Percentiles rank a stretch among this genome's conserved stretches.
These are phyloP conservation scores for Melanocharis versteri DNA, from an alignment of 2,113 vertebrate genomes.

Conservation along the genomic window DNA sequence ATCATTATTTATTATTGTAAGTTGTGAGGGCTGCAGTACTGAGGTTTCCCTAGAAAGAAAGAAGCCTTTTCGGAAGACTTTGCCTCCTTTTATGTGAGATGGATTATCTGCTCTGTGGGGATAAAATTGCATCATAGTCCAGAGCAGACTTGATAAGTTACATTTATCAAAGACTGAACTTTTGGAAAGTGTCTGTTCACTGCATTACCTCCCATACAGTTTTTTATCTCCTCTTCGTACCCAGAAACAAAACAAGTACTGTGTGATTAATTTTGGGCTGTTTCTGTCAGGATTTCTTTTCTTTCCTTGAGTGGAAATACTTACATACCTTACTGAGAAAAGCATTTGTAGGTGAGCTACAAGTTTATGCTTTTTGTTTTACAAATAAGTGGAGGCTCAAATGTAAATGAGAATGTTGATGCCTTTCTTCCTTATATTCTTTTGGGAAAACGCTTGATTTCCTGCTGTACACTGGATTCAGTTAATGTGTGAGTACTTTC, in stretches of 20 bases:
- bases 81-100: neutral
- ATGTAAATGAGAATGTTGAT: neutral
- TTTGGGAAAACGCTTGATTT: neutral
- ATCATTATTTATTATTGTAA: neutral
- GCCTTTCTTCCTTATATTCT: neutral
- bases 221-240: neutral
- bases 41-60: neutral
- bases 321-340: neutral
- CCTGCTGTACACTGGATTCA: neutral
- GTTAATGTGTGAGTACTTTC: neutral
- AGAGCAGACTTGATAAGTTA: neutral
- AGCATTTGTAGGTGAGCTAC: neutral
- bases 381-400: neutral
- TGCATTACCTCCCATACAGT: neutral
- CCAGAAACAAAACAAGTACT: neutral
- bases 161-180: neutral
- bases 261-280: fast-evolving
- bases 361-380: neutral
- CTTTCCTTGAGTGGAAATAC: neutral
- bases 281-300: neutral
- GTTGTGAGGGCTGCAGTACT: neutral
- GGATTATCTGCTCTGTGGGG: neutral
- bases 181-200: neutral
- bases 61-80: neutral
- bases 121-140: neutral